Base-by-base conservation (phyloP, 2,888 invertebrate species). In the Heliothis peltigera region DNA sequence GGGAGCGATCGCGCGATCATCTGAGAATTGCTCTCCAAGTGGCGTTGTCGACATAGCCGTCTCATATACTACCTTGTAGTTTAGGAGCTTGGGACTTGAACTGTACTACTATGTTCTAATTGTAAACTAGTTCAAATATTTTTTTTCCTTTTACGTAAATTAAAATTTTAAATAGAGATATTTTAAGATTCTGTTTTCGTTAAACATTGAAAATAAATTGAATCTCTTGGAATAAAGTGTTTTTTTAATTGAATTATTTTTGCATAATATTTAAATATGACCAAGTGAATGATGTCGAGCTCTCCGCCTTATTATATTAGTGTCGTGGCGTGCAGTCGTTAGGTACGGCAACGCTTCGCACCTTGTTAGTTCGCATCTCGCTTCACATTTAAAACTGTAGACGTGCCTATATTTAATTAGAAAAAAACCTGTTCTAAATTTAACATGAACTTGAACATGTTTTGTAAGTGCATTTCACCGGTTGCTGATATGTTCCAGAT, bases 321-420 rank as follows among this genome's bases (percentile, higher is more conserved):
- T 67, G 25, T 55, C 65, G 63, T 75, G 68, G 28, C 47, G 44
- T 48, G 49, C 43, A 51, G 21, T 65, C 56, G 54, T 70, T 76
- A 69, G 22, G 28, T 49, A 56, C 59, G 46, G 51, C 43, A 59
- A 67, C 59, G 43, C 42, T 63, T 76, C 51, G 35, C 70, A 65
- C 74, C 63, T 76, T 70, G 66, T 74, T 78, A 66, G 59, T 48
- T 67, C 67, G n/a, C 60, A 65, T 66, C 59, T 75, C 35, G 49
- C 57, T 62, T 58, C 39, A n/a, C 28, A 65, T 65, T 59, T 53
- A 46, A 65, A 70, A 61, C 32, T 72, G 53, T 57, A 19, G 43
- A 8, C 19, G 10, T 42, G 6, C 39, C 15, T 39, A n/a, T n/a
- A 5, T 39, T 39, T 39, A n/a, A 15, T n/a, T 4, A n/a, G n/a